These are phyloP conservation scores for Sparidentex hasta DNA, from an alignment of 2,797 vertebrate species.

Conservation along the genomic window DNA sequence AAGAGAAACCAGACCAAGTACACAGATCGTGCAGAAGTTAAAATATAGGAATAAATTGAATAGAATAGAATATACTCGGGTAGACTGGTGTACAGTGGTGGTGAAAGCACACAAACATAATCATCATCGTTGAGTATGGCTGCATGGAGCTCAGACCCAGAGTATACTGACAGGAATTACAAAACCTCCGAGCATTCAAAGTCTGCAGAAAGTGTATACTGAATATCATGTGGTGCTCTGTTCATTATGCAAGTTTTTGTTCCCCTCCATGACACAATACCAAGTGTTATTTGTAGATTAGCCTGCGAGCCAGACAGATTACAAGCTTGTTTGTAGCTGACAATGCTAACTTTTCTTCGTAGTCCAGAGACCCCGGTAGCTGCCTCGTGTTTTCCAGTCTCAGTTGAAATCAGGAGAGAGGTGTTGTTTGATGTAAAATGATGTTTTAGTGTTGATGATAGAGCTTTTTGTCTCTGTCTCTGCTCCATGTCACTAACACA, in stretches of 20 bases:
- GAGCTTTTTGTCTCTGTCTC: constrained; percentile 50
- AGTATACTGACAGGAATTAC: neutral
- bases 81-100: neutral
- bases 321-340: constrained; percentile 29
- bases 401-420: neutral
- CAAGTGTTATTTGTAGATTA: constrained; percentile 57
- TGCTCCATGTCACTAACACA: constrained; percentile 64
- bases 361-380: neutral
- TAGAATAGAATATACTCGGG: neutral
- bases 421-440: constrained; percentile 10
- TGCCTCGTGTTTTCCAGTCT: neutral
- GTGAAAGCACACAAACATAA: neutral
- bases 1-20: no score
- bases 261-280: constrained; percentile 46
- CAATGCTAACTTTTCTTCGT: neutral
- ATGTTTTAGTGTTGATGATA: constrained; percentile 40
- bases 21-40: neutral
- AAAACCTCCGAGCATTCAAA: constrained; percentile 10
- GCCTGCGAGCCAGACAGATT: constrained; percentile 39
- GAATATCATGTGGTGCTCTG: constrained; percentile 42
- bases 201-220: constrained; percentile 10
- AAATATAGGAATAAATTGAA: neutral
- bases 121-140: neutral
- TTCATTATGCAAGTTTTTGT: constrained; percentile 40
- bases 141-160: neutral